These are phyloP conservation scores for Panulirus ornatus DNA, from an alignment of 1,140 invertebrate genomes.

Conservation along the genomic window DNA sequence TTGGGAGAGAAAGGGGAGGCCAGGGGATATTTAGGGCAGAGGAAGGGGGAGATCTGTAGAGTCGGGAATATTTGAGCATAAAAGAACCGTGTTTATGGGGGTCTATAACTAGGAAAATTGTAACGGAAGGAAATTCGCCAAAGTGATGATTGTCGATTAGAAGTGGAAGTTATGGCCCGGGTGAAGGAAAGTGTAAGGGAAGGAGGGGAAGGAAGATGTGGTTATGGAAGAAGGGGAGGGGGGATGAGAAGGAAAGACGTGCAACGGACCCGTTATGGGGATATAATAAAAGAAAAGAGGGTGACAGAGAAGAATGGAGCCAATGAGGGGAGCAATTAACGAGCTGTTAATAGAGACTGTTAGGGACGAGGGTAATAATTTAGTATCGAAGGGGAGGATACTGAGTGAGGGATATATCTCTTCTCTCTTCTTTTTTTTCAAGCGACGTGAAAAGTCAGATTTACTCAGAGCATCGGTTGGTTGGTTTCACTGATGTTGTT, in stretches of 20 bases:
- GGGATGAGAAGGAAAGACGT: background rate
- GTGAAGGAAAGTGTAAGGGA: conserved; percentile 9
- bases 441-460: background rate
- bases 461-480: no score
- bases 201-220: background rate
- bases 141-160: background rate
- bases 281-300: conserved; percentile 10
- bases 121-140: conserved; percentile 23
- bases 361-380: conserved; percentile 12
- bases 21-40: background rate
- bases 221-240: background rate
- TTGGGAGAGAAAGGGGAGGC: background rate
- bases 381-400: background rate
- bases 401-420: background rate
- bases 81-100: conserved; percentile 37
- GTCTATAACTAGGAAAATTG: background rate
- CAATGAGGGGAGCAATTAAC: conserved; percentile 32
- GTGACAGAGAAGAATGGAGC: background rate
- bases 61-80: conserved; percentile 13
- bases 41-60: background rate
- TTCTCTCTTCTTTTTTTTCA: background rate
- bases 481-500: no score
- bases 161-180: background rate
- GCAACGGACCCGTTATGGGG: background rate
- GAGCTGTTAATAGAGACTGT: conserved; percentile 46